Percentiles rank a stretch among this genome's conserved stretches.
Conservation (phyloP, 2,113 vertebrate species). For the Propithecus coquereli region DNA sequence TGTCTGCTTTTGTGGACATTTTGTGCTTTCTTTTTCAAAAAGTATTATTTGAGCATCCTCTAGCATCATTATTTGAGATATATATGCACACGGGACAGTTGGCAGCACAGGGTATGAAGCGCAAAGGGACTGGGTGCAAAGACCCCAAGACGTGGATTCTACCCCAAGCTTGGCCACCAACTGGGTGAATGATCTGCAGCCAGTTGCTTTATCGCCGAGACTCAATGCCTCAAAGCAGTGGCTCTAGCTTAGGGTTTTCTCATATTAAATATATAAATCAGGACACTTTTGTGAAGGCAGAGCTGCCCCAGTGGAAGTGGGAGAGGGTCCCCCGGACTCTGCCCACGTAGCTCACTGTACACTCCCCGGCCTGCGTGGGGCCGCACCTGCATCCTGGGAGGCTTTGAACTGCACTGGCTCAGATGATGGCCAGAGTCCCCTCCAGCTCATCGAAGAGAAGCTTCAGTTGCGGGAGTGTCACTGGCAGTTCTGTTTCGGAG, state of each 20-base stretch:
- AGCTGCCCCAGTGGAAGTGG: background rate
- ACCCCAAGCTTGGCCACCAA: background rate
- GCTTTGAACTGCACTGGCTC: too few relatives aligned
- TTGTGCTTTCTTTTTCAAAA: background rate
- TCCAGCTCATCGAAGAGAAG: background rate
- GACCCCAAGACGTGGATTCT: background rate
- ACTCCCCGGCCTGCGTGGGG: fast-evolving
- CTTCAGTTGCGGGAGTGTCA: background rate
- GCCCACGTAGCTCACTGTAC: too few relatives aligned
- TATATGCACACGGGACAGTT: fast-evolving
- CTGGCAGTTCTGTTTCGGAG: background rate
- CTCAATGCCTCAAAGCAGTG: background rate
- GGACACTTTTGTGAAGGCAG: background rate
- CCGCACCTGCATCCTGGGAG: background rate
- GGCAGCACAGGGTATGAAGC: too few relatives aligned
- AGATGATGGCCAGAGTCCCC: background rate
- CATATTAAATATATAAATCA: background rate
- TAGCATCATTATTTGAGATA: background rate
- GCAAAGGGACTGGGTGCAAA: background rate
- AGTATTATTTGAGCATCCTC: background rate
- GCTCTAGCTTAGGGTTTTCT: background rate
- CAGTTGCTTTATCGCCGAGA: background rate
- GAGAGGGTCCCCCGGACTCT: background rate
- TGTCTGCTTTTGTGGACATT: background rate
- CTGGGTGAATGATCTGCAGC: background rate